A percentile compares a stretch with the other conserved stretches of the same genome.
Evolutionary conservation across 2,113 vertebrate species (phyloP).

Genomic region (Athene cunicularia): DNA sequence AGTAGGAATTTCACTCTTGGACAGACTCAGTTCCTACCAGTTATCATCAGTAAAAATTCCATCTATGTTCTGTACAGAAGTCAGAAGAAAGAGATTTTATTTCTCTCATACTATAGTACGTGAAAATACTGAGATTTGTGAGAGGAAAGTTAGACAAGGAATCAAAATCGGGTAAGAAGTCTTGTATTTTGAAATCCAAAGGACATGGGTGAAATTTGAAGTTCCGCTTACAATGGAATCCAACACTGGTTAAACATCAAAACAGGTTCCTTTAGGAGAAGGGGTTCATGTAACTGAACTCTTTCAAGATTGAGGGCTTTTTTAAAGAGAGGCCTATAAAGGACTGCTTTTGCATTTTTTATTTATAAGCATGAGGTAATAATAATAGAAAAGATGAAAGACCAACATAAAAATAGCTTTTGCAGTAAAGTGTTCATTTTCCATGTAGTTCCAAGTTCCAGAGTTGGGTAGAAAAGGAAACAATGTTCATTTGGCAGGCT

Average conservation of each 20-base stretch:
- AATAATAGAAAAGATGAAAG: not conserved
- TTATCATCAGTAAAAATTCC: not conserved
- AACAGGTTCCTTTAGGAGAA: not conserved
- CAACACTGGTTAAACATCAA: not conserved
- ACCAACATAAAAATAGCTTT: not conserved
- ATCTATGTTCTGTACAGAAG: not conserved
- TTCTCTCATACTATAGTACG: not conserved
- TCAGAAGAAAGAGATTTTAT: not conserved
- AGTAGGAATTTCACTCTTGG: not conserved
- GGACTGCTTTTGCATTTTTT: not conserved
- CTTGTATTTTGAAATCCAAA: not conserved
- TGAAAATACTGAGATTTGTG: not conserved
- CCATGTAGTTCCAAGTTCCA: not conserved
- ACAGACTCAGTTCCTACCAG: not conserved
- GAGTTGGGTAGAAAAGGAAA: not conserved
- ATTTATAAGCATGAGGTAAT: not conserved
- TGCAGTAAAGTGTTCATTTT: not conserved
- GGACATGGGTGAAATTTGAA: not conserved
- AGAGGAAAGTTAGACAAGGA: not conserved
- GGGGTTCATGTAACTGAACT: not conserved
- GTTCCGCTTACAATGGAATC: not conserved
- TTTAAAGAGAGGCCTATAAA: not conserved
- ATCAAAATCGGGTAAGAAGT: not conserved
- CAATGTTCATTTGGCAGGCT: not conserved
- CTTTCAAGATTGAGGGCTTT: not conserved